phyloP scores from a whole-genome alignment of 2,113 vertebrate genomes.

The Paraplagusia blochii region DNA sequence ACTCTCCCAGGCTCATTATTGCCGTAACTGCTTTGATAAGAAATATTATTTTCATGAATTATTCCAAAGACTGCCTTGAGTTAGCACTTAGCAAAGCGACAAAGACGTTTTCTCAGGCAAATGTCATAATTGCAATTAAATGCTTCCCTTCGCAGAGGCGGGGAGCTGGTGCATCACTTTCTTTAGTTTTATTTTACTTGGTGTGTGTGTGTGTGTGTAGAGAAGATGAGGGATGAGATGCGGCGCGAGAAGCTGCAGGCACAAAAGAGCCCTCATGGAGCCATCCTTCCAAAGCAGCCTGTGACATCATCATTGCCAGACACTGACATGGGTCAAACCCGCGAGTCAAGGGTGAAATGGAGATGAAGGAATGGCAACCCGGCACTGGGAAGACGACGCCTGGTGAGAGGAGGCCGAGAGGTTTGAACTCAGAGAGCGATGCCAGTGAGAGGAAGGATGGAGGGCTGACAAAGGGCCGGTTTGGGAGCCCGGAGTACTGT shows the following conservation, averaged over 20 bases:
- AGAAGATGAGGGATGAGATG: too few relatives aligned
- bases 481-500: slow-evolving; percentile 34
- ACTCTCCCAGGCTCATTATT: slow-evolving; percentile 47
- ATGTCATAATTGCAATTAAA: slow-evolving; percentile 49
- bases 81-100: slow-evolving; percentile 30
- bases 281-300: slow-evolving; percentile 55
- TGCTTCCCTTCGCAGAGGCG: slow-evolving; percentile 30
- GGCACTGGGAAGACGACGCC: slow-evolving; percentile 42
- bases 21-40: slow-evolving; percentile 38
- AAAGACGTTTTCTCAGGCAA: slow-evolving; percentile 34
- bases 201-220: slow-evolving; percentile 12
- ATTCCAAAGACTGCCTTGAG: slow-evolving; percentile 31
- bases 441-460: slow-evolving; percentile 1
- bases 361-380: slow-evolving; percentile 52
- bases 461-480: slow-evolving; percentile 51
- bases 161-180: slow-evolving; percentile 2
- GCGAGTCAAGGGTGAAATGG: slow-evolving; percentile 65
- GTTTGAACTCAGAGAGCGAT: too few relatives aligned
- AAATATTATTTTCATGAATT: slow-evolving; percentile 37
- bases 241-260: slow-evolving; percentile 48
- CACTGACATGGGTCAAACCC: slow-evolving; percentile 65
- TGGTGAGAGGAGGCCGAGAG: slow-evolving; percentile 8
- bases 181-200: slow-evolving; percentile 5
- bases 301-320: slow-evolving; percentile 75
- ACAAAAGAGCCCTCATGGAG: slow-evolving; percentile 60